Percentiles rank a stretch among this genome's conserved stretches.
Evolutionary conservation across 1,140 invertebrate species (phyloP).

Genomic region (Drosophila biarmipes): DNA sequence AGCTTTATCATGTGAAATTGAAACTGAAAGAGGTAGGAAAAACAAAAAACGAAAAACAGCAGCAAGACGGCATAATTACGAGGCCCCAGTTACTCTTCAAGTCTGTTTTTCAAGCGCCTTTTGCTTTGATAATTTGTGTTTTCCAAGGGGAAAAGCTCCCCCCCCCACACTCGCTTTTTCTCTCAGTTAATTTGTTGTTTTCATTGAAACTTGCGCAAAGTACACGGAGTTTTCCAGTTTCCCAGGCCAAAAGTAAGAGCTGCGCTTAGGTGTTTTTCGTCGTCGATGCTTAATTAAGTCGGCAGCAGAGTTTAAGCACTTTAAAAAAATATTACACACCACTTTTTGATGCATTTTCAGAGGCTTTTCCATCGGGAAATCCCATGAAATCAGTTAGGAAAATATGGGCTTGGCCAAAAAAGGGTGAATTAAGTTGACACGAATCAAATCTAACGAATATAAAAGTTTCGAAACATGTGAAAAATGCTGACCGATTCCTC

Average conservation of each 20-base stretch:
- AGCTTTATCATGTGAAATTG: slow-evolving; percentile 9
- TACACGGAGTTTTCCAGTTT: slow-evolving; percentile 59
- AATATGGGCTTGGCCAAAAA: slow-evolving; percentile 9
- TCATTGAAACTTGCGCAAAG: slow-evolving; percentile 60
- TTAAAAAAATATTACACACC: slow-evolving; percentile 23
- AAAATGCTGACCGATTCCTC: slow-evolving; percentile 70
- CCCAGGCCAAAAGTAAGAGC: slow-evolving; percentile 69
- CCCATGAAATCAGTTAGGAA: neutral
- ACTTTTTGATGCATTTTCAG: slow-evolving; percentile 3
- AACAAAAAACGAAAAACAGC: slow-evolving; percentile 5
- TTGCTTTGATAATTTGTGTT: slow-evolving; percentile 24
- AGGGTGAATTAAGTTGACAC: slow-evolving; percentile 65
- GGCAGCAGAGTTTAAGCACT: slow-evolving; percentile 16
- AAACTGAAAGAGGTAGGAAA: slow-evolving; percentile 6
- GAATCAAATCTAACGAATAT: slow-evolving; percentile 77
- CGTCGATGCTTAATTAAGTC: slow-evolving; percentile 6
- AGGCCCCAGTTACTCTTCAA: slow-evolving; percentile 19
- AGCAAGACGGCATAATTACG: slow-evolving; percentile 49
- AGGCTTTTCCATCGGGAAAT: neutral
- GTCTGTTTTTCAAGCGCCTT: slow-evolving; percentile 20
- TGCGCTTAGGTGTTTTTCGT: slow-evolving; percentile 38
- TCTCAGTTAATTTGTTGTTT: slow-evolving; percentile 69
- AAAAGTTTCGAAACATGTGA: slow-evolving; percentile 49
- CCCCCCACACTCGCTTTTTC: slow-evolving; percentile 12
- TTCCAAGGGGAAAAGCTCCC: slow-evolving; percentile 6